These are phyloP conservation scores for Petrophora chlorosata DNA, from an alignment of 2,888 invertebrate species.

Conservation along the genomic window DNA sequence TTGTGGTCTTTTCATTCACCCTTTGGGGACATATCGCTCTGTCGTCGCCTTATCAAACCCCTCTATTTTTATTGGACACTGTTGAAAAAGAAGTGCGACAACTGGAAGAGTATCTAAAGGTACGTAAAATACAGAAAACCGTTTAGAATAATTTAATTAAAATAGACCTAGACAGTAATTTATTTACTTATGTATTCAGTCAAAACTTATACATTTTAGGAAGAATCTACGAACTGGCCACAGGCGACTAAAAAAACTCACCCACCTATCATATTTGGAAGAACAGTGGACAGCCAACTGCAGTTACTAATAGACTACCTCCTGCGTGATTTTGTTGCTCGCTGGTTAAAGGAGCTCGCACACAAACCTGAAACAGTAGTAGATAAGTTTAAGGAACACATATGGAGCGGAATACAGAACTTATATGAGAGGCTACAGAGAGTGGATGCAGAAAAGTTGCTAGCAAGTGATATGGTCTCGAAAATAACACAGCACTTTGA, in stretches of 20 bases:
- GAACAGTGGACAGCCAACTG: slow-evolving; percentile 92
- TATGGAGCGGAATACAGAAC: slow-evolving; percentile 91
- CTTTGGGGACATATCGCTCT: slow-evolving; percentile 86
- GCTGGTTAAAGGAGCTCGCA: slow-evolving; percentile 89
- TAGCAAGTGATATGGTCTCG: slow-evolving; percentile 92
- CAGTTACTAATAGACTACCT: slow-evolving; percentile 92
- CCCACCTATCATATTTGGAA: slow-evolving; percentile 91
- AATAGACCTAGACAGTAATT: no score
- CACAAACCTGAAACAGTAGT: slow-evolving; percentile 86
- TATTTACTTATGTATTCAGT: no score
- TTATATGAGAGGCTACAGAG: slow-evolving; percentile 88
- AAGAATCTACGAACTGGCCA: slow-evolving; percentile 72
- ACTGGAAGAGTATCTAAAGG: slow-evolving; percentile 85
- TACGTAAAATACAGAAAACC: slow-evolving; percentile 46
- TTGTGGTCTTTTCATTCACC: slow-evolving; percentile 63
- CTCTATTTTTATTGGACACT: slow-evolving; percentile 82
- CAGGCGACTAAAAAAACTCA: slow-evolving; percentile 75
- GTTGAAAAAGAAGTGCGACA: slow-evolving; percentile 85
- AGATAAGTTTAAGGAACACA: slow-evolving; percentile 89
- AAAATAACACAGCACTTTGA: slow-evolving; percentile 94
- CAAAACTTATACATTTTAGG: slow-evolving; percentile 46
- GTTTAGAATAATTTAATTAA: no score
- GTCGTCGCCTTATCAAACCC: slow-evolving; percentile 86
- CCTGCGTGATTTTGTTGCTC: slow-evolving; percentile 90
- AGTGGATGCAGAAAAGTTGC: slow-evolving; percentile 91